These are phyloP conservation scores for Oriolus oriolus DNA, from an alignment of 2,113 vertebrate species.

Conservation along the genomic window DNA sequence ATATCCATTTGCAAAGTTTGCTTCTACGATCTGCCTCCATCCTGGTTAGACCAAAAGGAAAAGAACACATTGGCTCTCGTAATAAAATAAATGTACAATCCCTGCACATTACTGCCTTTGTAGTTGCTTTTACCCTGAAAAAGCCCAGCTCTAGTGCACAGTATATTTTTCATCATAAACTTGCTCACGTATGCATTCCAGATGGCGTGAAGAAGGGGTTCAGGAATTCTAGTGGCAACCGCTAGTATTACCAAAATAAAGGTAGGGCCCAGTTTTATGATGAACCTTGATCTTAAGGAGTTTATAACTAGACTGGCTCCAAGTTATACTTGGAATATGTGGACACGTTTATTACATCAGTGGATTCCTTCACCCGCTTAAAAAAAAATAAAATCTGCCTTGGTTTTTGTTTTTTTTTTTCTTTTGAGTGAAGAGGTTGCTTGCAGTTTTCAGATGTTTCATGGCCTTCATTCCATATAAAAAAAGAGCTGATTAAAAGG, in stretches of 20 bases:
- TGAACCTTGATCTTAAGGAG: slow-evolving; percentile 68
- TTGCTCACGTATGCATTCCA: slow-evolving; percentile 54
- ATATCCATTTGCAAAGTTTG: neutral
- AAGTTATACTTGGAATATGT: slow-evolving; percentile 52
- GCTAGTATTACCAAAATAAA: slow-evolving; percentile 48
- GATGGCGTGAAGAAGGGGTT: slow-evolving; percentile 47
- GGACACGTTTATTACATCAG: slow-evolving; percentile 51
- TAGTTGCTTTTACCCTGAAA: slow-evolving; percentile 41
- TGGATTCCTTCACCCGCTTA: slow-evolving; percentile 18
- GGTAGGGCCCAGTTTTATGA: slow-evolving; percentile 56
- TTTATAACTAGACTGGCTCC: slow-evolving; percentile 60
- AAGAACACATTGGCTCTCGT: neutral
- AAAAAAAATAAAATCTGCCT: neutral
- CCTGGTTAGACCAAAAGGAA: slow-evolving; percentile 22
- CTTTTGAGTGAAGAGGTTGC: neutral
- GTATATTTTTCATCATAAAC: slow-evolving; percentile 60
- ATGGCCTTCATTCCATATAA: neutral
- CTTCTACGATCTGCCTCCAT: neutral
- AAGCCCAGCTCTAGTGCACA: slow-evolving; percentile 17
- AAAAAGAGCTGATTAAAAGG: slow-evolving; percentile 36
- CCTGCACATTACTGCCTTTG: slow-evolving; percentile 46
- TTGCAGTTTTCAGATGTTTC: slow-evolving; percentile 38
- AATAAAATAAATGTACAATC: slow-evolving; percentile 30
- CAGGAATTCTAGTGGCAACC: slow-evolving; percentile 57
- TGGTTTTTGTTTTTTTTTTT: neutral